A percentile compares a stretch with the other conserved stretches of the same genome.
phyloP scores from a whole-genome alignment of 2,797 vertebrate genomes.

The Glyptemys insculpta region DNA sequence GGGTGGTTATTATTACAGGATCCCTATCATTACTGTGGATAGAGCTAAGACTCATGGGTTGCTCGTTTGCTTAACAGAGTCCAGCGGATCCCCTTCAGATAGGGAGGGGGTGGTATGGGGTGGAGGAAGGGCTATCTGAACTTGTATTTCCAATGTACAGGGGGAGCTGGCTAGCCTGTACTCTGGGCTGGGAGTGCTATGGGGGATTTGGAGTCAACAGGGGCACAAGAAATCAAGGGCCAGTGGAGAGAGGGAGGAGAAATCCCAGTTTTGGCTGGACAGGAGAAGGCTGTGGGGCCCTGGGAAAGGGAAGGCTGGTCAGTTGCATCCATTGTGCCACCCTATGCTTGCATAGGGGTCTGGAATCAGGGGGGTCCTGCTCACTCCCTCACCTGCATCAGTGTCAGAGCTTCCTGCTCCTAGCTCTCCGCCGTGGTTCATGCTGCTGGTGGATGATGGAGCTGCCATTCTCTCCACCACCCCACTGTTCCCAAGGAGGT shows the following conservation, averaged over 20 bases:
- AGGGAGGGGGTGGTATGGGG: too few relatives aligned
- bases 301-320: not conserved
- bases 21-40: not conserved
- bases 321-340: not conserved
- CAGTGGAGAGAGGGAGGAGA: too few relatives aligned
- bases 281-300: too few relatives aligned
- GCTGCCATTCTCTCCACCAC: not conserved
- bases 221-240: not conserved
- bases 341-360: not conserved
- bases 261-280: not conserved
- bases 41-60: not conserved
- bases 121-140: too few relatives aligned
- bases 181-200: not conserved
- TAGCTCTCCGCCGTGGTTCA: not conserved
- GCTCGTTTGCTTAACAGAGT: accelerated
- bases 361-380: not conserved
- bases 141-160: too few relatives aligned
- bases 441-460: not conserved
- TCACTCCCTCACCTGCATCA: not conserved
- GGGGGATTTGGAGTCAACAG: not conserved
- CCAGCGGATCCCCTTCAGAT: not conserved
- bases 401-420: accelerated
- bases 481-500: not conserved
- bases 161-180: accelerated
- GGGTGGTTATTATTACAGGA: too few relatives aligned